These are phyloP conservation scores for Myotis planiceps DNA, from an alignment of 2,797 vertebrate species.

Conservation along the genomic window DNA sequence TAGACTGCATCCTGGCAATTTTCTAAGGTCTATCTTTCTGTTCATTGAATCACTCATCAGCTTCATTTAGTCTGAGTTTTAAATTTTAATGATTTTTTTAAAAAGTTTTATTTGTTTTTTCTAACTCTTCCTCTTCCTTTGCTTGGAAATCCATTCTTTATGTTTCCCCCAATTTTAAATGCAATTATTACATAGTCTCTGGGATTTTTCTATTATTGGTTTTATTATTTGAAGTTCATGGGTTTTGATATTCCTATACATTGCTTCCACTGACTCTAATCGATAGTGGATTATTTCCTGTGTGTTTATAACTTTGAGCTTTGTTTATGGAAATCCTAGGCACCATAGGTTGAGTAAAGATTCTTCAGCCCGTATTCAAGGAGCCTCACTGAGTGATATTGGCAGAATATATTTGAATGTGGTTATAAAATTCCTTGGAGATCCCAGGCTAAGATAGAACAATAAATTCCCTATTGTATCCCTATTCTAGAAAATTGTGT, in stretches of 20 bases:
- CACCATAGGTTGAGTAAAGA: not conserved
- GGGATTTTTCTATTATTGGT: not conserved
- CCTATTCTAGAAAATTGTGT: not conserved
- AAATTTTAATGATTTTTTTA: not conserved
- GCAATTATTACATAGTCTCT: not conserved
- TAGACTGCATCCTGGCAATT: not conserved
- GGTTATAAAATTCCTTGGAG: constrained; percentile 14
- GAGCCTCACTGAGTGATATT: not conserved
- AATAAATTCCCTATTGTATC: not conserved
- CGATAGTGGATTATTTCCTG: not conserved
- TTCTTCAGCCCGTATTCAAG: not conserved
- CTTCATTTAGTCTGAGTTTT: constrained; percentile 12
- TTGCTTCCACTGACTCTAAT: not conserved
- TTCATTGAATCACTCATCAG: not conserved
- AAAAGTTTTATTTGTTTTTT: not conserved
- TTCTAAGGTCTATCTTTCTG: not conserved
- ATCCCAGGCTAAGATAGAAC: not conserved
- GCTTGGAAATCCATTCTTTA: not conserved
- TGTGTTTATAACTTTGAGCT: not conserved
- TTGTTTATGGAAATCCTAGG: not conserved
- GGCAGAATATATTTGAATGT: constrained; percentile 33
- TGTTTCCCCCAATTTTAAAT: constrained; percentile 9
- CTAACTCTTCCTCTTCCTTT: not conserved
- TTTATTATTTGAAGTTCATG: not conserved
- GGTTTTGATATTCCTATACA: not conserved